Percentiles rank a stretch among this genome's conserved stretches.
Conservation (phyloP, 2,888 invertebrate genomes). For the Agrotis segetum region DNA sequence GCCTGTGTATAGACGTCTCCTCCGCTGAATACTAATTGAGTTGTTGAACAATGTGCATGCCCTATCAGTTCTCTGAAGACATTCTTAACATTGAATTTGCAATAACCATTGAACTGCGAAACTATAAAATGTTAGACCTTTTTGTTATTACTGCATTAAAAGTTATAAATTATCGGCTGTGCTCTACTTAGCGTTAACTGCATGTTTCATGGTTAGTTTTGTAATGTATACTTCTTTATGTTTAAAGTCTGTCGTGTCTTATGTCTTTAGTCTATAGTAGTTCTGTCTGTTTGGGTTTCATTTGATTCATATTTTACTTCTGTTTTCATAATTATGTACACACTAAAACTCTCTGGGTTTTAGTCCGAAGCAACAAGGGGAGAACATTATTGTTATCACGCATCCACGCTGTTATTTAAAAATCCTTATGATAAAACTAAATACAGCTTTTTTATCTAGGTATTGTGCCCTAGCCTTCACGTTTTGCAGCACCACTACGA, state of each 20-base stretch:
- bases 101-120: slow-evolving; percentile 61
- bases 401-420: too few relatives aligned
- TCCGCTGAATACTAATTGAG: slow-evolving; percentile 79
- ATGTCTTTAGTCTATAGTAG: background rate
- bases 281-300: background rate
- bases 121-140: slow-evolving; percentile 54
- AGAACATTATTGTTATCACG: background rate
- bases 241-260: background rate
- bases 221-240: background rate
- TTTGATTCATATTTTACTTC: background rate
- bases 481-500: too few relatives aligned
- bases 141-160: slow-evolving; percentile 21
- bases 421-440: background rate
- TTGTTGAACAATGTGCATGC: slow-evolving; percentile 76
- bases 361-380: too few relatives aligned
- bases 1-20: slow-evolving; percentile 65
- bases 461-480: too few relatives aligned
- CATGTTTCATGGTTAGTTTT: slow-evolving; percentile 21
- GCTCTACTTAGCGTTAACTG: slow-evolving; percentile 16
- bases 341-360: too few relatives aligned
- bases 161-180: slow-evolving; percentile 4
- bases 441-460: background rate
- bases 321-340: too few relatives aligned
- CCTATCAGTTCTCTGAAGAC: slow-evolving; percentile 79
- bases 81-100: slow-evolving; percentile 63